phyloP scores from a whole-genome alignment of 2,113 vertebrate species.

The Microcebus tavaratra region DNA sequence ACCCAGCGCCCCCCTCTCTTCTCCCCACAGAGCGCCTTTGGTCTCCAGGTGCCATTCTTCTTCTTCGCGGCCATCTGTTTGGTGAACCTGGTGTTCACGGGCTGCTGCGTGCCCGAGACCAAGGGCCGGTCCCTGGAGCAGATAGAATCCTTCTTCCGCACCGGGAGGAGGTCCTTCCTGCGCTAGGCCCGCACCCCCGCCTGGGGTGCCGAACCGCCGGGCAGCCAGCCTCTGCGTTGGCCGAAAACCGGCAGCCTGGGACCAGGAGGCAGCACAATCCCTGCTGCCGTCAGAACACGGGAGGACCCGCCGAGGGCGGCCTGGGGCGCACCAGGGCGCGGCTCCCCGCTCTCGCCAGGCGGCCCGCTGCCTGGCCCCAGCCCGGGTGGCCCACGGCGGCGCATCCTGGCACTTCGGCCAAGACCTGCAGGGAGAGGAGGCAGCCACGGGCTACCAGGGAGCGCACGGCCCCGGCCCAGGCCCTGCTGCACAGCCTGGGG shows the following conservation, averaged over 20 bases:
- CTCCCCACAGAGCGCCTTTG: conserved; percentile 81
- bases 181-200: conserved; percentile 59
- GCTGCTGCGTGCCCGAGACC: conserved; percentile 94
- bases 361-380: not conserved
- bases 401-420: accelerated
- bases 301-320: not conserved
- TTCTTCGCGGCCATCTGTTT: conserved; percentile 90
- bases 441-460: not conserved
- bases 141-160: conserved; percentile 94
- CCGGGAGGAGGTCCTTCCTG: conserved; percentile 79
- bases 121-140: conserved; percentile 93
- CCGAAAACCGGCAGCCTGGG: not conserved
- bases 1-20: accelerated
- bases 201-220: accelerated
- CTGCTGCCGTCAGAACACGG: accelerated
- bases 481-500: not conserved
- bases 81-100: conserved; percentile 90
- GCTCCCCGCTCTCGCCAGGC: not conserved
- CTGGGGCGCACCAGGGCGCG: not conserved
- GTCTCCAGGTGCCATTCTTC: conserved; percentile 92
- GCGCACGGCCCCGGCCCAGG: not conserved
- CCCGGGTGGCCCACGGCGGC: not conserved
- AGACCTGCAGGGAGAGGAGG: accelerated
- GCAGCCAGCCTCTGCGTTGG: accelerated
- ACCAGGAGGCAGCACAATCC: not conserved